Conservation (phyloP, 2,888 invertebrate species). For the Lasioglossum leucozonium region DNA sequence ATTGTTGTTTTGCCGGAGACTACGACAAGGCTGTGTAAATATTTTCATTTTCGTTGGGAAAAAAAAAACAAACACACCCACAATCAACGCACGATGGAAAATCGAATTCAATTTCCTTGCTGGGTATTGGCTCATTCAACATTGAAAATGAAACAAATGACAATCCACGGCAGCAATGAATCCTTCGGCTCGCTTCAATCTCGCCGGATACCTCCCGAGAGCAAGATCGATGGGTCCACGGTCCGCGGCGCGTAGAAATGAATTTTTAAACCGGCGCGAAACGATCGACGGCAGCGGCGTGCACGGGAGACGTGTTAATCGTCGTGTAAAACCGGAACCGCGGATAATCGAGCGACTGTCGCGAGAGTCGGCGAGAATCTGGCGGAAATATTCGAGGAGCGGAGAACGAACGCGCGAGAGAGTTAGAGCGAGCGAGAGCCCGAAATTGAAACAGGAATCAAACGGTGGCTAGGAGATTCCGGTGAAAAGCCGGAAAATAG, state of each 20-base stretch:
- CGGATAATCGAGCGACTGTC: too few species aligned
- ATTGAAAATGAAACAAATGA: background rate
- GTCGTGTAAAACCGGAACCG: too few species aligned
- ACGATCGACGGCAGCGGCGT: too few species aligned
- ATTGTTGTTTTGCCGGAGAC: too few species aligned
- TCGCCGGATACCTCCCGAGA: background rate
- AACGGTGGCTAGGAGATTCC: background rate
- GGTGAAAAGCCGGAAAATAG: background rate
- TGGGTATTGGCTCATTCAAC: background rate
- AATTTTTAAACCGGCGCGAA: background rate
- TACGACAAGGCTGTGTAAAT: too few species aligned
- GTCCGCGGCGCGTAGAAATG: background rate
- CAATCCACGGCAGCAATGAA: background rate
- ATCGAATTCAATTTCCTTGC: background rate
- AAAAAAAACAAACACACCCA: too few species aligned
- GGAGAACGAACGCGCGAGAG: too few species aligned
- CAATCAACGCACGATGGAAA: too few species aligned
- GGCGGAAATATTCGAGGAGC: too few species aligned
- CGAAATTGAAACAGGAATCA: slow-evolving; percentile 2
- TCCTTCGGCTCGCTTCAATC: background rate
- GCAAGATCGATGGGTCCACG: background rate
- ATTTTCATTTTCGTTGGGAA: too few species aligned
- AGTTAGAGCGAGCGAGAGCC: too few species aligned
- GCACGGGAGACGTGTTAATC: background rate
- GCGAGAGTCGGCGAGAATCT: too few species aligned